A percentile compares a stretch with the other conserved stretches of the same genome.
phyloP scores from a whole-genome alignment of 1,140 invertebrate genomes.

The Andricus grossulariae region DNA sequence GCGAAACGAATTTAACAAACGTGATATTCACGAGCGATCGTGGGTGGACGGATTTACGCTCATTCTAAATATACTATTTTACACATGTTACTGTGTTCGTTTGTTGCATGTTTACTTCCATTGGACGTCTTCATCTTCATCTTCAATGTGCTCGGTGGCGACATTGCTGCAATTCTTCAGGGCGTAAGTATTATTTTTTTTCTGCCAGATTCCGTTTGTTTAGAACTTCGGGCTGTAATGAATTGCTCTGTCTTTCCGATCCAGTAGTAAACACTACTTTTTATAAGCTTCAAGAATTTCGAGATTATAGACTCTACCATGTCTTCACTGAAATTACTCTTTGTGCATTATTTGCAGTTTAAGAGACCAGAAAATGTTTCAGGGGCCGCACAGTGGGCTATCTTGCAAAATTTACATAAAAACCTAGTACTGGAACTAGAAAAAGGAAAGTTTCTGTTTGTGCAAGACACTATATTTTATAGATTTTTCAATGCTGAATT shows the following conservation, averaged over 20 bases:
- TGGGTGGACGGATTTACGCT: constrained; percentile 58
- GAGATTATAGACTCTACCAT: no score
- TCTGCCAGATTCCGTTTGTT: constrained; percentile 47
- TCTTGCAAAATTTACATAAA: no score
- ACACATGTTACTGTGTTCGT: constrained; percentile 48
- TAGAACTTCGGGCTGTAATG: constrained; percentile 52
- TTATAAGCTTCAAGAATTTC: constrained; percentile 33
- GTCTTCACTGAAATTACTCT: no score
- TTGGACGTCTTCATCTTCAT: constrained; percentile 36
- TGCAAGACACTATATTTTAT: no score
- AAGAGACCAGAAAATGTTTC: no score
- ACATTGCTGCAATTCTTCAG: constrained; percentile 46
- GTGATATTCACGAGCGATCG: constrained; percentile 50
- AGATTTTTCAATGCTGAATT: no score
- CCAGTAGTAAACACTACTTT: constrained; percentile 54
- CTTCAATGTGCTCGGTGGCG: constrained; percentile 37
- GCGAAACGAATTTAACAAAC: constrained; percentile 46
- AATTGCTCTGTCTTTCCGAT: constrained; percentile 53
- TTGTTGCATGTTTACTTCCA: constrained; percentile 54
- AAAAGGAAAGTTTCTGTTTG: no score
- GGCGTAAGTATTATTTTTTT: constrained; percentile 60
- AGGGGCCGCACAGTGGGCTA: no score
- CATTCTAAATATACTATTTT: constrained; percentile 55
- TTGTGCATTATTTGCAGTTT: no score
- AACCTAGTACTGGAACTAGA: no score